Evolutionary conservation across 2,888 invertebrate genomes (phyloP).

Genomic region (Chrysodeixis includens): DNA sequence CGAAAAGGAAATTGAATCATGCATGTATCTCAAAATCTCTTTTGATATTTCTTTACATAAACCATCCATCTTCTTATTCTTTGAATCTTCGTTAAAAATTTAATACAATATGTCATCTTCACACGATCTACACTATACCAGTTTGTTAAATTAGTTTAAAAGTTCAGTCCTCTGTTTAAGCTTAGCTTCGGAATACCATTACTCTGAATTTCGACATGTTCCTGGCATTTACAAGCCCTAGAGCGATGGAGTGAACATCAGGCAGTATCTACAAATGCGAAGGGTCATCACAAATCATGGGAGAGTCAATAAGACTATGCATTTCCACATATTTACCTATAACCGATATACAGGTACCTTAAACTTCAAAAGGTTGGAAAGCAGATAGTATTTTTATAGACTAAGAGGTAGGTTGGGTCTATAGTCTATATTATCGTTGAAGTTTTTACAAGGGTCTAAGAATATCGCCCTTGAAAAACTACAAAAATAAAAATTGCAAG

Average conservation of each 20-base stretch:
- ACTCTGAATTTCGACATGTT: slow-evolving; percentile 41
- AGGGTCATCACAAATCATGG: slow-evolving; percentile 32
- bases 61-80: no score
- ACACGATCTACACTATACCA: background rate
- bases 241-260: slow-evolving; percentile 33
- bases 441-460: no score
- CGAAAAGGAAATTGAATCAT: no score
- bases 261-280: slow-evolving; percentile 37
- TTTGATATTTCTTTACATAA: no score
- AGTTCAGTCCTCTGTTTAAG: slow-evolving; percentile 18
- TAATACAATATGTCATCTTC: background rate
- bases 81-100: background rate
- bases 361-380: background rate
- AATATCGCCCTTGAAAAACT: no score
- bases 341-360: background rate
- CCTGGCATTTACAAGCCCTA: slow-evolving; percentile 48
- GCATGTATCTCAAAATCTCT: no score
- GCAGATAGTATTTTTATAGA: background rate
- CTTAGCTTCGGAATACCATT: slow-evolving; percentile 27
- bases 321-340: background rate
- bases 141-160: background rate
- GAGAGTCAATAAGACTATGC: slow-evolving; percentile 7
- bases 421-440: no score
- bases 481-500: no score
- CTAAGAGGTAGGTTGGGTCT: no score